Evolutionary conservation across 2,113 vertebrate genomes (phyloP), one percentile per base, ranked within the genome.

Genomic region (Antidorcas marsupialis): DNA sequence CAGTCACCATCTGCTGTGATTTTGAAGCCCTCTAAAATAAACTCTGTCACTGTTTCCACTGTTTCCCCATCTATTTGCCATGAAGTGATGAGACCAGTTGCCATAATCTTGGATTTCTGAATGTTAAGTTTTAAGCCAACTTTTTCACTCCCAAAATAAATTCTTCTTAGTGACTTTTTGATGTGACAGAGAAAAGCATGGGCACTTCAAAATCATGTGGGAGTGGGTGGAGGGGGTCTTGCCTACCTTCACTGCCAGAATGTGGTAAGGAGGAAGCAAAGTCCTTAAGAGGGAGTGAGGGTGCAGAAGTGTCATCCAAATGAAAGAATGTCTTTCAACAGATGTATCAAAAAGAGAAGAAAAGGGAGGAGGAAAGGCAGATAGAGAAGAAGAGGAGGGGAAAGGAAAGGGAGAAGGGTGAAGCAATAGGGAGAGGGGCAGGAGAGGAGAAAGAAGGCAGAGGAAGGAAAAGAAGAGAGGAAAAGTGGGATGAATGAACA

Each of bases 281-380:
- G 47, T 23, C 25, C 13, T 27, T 67, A 39, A 71, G 17, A 60
- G 52, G 1, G 14, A 23, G 10, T 59, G 28, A 6, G 7, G n/a
- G 4, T 39, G 23, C 14, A 14, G 67, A 82, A 59, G 12, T 74
- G 2, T 74, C 14, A 27, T 27, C 17, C 39, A 23, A 87, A 15
- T 83, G 79, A 57, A 50, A 82, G 6, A 43, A 43, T 82, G 9
- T 57, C 21, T 27, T 28, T 88, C n/a, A 88, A 59, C 27, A 50
- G 52, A 21, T 14, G 52, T 8, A 47, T 64, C 33, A 76, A 28
- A 15, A 60, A 23, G 7, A 47, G 12, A 27, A 3, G 30, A 33
- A n/a, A 28, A 11, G 11, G 0, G 11, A 57, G 2, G 14, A 62
- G 19, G 5, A 19, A 3, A 25, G 11, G 5, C 33, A 3, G 21